phyloP scores from a whole-genome alignment of 2,888 invertebrate species.

The Villa cingulata region DNA sequence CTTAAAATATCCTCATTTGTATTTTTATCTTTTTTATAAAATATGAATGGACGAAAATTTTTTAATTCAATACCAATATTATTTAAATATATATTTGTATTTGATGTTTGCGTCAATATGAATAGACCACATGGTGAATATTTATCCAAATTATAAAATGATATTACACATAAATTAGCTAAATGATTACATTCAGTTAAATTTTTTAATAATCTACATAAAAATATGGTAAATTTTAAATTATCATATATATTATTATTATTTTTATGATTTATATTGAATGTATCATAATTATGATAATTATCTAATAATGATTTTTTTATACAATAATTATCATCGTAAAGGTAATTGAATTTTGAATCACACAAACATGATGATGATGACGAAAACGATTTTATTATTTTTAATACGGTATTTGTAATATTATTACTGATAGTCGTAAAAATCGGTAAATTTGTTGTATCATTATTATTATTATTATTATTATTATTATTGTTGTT shows the following conservation, averaged over 20 bases:
- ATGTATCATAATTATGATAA: not conserved
- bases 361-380: not conserved
- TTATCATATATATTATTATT: constrained; percentile 17
- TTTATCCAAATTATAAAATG: constrained; percentile 39
- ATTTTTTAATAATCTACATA: constrained; percentile 33
- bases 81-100: constrained; percentile 26
- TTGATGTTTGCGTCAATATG: constrained; percentile 29
- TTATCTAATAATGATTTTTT: not conserved
- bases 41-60: constrained; percentile 28
- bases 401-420: not conserved
- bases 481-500: too few species aligned
- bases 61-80: constrained; percentile 26
- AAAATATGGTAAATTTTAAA: constrained; percentile 31
- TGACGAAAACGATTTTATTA: too few species aligned
- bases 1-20: constrained; percentile 16
- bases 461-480: too few species aligned
- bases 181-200: constrained; percentile 49
- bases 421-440: not conserved
- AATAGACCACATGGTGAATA: constrained; percentile 38
- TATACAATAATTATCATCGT: not conserved
- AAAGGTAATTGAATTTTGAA: not conserved
- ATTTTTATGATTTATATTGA: not conserved
- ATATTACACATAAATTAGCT: constrained; percentile 52
- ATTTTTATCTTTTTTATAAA: constrained; percentile 27
- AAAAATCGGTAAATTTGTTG: too few species aligned